phyloP scores from a whole-genome alignment of 2,888 invertebrate genomes.

The Trypoxylon attenuatum region DNA sequence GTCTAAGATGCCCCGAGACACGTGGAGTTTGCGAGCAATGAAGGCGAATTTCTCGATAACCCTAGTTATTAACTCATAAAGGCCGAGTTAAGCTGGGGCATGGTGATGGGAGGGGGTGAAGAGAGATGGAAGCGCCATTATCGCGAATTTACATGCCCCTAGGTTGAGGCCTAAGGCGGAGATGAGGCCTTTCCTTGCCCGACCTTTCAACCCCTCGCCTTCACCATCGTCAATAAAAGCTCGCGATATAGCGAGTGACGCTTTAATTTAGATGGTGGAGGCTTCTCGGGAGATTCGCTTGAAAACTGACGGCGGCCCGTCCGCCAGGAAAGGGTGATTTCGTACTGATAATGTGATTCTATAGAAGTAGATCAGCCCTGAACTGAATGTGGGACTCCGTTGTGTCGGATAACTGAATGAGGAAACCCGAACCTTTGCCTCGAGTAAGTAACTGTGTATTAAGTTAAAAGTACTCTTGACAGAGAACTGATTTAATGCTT shows the following conservation, averaged over 20 bases:
- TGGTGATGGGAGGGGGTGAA: slow-evolving; percentile 57
- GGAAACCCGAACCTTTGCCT: too few species aligned
- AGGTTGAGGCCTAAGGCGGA: slow-evolving; percentile 43
- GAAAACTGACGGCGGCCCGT: background rate
- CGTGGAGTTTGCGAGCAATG: slow-evolving; percentile 45
- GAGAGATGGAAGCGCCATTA: slow-evolving; percentile 67
- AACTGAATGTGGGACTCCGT: too few species aligned
- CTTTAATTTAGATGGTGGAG: slow-evolving; percentile 51
- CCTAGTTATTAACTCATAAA: slow-evolving; percentile 74
- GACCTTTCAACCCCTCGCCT: slow-evolving; percentile 21
- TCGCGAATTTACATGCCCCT: slow-evolving; percentile 73
- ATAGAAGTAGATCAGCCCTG: too few species aligned
- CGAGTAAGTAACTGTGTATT: too few species aligned
- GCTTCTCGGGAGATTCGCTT: slow-evolving; percentile 16
- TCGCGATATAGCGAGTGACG: slow-evolving; percentile 68
- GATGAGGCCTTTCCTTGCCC: slow-evolving; percentile 44
- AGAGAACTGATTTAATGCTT: too few species aligned
- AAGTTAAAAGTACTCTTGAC: too few species aligned
- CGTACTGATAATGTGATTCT: too few species aligned
- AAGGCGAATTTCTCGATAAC: slow-evolving; percentile 72
- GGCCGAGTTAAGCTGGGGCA: slow-evolving; percentile 67
- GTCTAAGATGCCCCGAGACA: too few species aligned
- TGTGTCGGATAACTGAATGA: too few species aligned
- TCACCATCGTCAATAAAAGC: slow-evolving; percentile 65
- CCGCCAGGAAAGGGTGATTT: too few species aligned